Base-by-base conservation (phyloP, 2,888 invertebrate genomes). In the Drosophila anceps region DNA sequence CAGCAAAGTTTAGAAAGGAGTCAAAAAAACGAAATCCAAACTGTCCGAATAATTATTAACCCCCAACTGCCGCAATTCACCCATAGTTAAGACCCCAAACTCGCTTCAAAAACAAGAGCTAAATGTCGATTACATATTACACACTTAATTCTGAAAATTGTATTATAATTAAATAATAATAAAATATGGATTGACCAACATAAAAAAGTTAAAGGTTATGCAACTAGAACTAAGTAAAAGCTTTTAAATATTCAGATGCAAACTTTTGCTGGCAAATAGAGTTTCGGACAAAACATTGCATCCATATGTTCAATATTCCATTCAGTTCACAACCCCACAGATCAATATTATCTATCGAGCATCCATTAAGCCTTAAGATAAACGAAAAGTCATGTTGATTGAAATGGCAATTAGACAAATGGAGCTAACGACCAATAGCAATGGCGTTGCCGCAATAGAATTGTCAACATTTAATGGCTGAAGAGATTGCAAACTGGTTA, bases 301-400 rank as follows among this genome's bases (percentile, higher is more conserved):
- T 27, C 18, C 18, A 53, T 18, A 7, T 65, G 37, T 39, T 18
- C 18, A 18, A 13, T 13, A 31, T 48, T 29, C n/a, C 5, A 18
- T 13, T 50, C 50, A 27, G 5, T 18, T 37, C 15, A 13, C 31
- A n/a, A 15, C n/a, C 35, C 27, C 20, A 20, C 15, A 15, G 13
- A 24, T 6, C 15, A 10, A 37, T 10, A 3, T 2, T 1, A 15
- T 53, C 24, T 27, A 44, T 48, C 58, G 61, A 15, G 20, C 20
- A 33, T 39, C 46, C 57, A 67, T 74, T 76, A 81, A 85, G 77
- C 72, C 72, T 15, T 44, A 13, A 60, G 59, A 73, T 74, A 76
- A 76, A 60, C 48, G 60, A 58, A 85, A 77, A 77, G 88, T 79
- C 84, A 88, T 85, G 84, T 67, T 54, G 58, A 35, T 20, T 39